Evolutionary conservation across 2,113 vertebrate species (phyloP), one percentile per base, ranked within the genome.

Genomic region (Nothoprocta perdicaria): DNA sequence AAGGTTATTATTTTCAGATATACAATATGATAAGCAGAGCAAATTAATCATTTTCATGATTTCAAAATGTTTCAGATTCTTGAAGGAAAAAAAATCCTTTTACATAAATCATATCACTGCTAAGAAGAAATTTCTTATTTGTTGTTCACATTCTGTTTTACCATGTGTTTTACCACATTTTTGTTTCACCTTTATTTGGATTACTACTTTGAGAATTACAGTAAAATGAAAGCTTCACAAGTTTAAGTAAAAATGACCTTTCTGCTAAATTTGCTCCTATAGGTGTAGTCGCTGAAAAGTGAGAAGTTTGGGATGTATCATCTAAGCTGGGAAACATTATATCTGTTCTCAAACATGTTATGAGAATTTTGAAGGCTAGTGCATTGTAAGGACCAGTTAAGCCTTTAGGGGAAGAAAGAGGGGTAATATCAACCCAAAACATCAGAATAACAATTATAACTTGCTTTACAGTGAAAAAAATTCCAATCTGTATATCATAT

Each of bases 391-490:
- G 18, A 14, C 9, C 5, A 31, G 14, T 68, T 58, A 61, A 89
- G 80, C 1, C 14, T 43, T 67, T 35, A 80, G 27, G 50, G 78
- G 21, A 5, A 48, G 80, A 5, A 1, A 18, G 76, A 24, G 46
- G 12, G 6, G 2, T 29, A 45, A 74, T 65, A 65, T 19, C 23
- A 62, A 8, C 11, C 2, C 38, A 69, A 71, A 88, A 24, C 43
- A 13, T 29, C 8, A 50, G 12, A 29, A 63, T 72, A 61, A 7
- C 50, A 71, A 77, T 41, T 15, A 2, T 76, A 77, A 67, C 91
- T 96, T 95, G 1, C 86, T 84, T 97, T 95, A 50, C 86, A 96
- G 95, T 92, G 80, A 97, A 96, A 85, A 95, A 87, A 84, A 92
- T 95, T 60, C 89, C 92, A 0, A 43, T 96, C 6, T 91, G 93